Base-by-base conservation (phyloP, 2,797 vertebrate genomes). In the Crocidura indochinensis region DNA sequence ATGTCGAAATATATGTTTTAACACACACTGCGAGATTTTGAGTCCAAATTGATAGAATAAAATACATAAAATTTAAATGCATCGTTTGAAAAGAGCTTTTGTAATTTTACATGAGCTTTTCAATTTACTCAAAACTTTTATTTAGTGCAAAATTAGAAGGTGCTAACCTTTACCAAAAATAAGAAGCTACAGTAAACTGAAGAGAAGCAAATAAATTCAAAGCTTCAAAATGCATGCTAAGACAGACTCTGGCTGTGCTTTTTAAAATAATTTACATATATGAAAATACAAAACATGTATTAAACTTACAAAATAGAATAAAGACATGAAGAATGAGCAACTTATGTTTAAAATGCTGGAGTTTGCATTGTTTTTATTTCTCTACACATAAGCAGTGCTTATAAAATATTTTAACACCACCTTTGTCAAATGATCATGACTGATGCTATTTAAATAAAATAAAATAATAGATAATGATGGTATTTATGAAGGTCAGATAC, bases 401-500 rank as follows among this genome's bases (percentile, higher is more conserved):
- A 71, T 47, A 71, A 95, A 91, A 92, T 26, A 85, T 68, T 88
- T 71, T 87, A 68, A 65, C 3, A 71, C 10, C 10, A 85, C 76
- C 24, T 85, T 90, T 20, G 77, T 67, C 77, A 89, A 88, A 84
- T 84, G 89, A 71, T 78, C 73, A 95, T 14, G 10, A 64, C 46
- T 93, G 84, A 91, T 81, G 20, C n/a, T 77, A 83, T 80, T 64
- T 49, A 74, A 83, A 87, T 84, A 12, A 79, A 87, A 72, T 81
- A 81, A 89, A 78, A 88, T 67, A 64, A 65, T 17, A 94, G 49
- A 10, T 47, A 84, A 51, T 7, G 31, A 6, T 67, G 17, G 38
- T 84, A 88, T 92, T 94, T 87, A 83, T 44, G 95, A 94, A 90
- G 2, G 9, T 20, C 0, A 85, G 93, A 94, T 87, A 91, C 69